These are phyloP conservation scores for Helobdella robusta DNA, from an alignment of 2,888 invertebrate species.

Conservation along the genomic window DNA sequence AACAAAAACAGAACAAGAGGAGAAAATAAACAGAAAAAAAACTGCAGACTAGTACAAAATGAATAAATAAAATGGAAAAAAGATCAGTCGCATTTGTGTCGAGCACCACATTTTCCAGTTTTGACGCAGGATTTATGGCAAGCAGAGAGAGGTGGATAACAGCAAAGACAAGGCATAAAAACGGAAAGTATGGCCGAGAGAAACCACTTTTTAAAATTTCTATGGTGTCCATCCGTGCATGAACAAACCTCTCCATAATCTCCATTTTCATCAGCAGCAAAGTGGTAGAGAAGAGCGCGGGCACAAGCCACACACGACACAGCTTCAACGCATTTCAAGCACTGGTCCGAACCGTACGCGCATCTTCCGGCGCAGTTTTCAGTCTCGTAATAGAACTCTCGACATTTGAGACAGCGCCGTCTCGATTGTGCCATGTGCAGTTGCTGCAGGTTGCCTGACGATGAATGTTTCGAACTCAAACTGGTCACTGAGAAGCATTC, in stretches of 20 bases:
- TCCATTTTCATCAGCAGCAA: constrained; percentile 5
- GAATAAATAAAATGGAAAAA: too few species aligned
- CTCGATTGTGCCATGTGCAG: neutral
- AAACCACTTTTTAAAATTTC: constrained; percentile 64
- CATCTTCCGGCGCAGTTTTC: constrained; percentile 7
- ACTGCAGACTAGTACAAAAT: too few species aligned
- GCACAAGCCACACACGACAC: constrained; percentile 1
- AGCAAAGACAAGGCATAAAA: constrained; percentile 84
- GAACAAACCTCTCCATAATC: constrained; percentile 2
- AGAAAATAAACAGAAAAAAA: too few species aligned
- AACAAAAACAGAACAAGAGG: too few species aligned
- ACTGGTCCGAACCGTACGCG: constrained; percentile 7
- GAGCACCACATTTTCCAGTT: constrained; percentile 73
- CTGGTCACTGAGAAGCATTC: constrained; percentile 12
- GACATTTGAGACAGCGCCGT: neutral
- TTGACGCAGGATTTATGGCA: constrained; percentile 72
- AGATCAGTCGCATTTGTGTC: constrained; percentile 55
- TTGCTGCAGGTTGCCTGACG: constrained; percentile 9
- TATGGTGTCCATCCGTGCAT: constrained; percentile 8
- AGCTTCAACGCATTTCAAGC: neutral
- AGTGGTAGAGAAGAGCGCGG: constrained; percentile 10
- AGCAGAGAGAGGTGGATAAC: constrained; percentile 76
- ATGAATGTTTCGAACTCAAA: neutral
- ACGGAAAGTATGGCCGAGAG: constrained; percentile 73
- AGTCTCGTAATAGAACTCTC: constrained; percentile 10